phyloP scores from a whole-genome alignment of 1,140 invertebrate species.

The Rhopalosiphum padi region DNA sequence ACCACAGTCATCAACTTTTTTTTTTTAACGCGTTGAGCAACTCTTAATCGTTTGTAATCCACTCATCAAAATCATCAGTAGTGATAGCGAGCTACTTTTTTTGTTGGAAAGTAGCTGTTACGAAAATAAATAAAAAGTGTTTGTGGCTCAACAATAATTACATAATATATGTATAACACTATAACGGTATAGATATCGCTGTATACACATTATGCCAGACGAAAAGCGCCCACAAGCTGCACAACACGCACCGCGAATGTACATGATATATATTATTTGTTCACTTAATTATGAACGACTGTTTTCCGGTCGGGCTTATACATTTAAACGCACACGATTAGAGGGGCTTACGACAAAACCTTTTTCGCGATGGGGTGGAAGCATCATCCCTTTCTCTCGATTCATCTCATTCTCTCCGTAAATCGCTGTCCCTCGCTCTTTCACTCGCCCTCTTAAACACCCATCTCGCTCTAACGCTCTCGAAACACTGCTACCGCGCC shows the following conservation, averaged over 20 bases:
- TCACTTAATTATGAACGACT: constrained; percentile 35
- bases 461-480: not conserved
- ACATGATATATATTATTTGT: not conserved
- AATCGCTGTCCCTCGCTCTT: not conserved
- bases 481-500: not conserved
- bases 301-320: constrained; percentile 20
- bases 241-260: not conserved
- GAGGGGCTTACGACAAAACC: constrained; percentile 27
- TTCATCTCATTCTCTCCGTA: not conserved
- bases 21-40: no score
- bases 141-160: not conserved
- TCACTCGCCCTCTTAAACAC: not conserved
- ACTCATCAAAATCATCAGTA: no score
- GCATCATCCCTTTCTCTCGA: not conserved
- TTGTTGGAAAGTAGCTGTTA: not conserved
- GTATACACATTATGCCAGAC: not conserved
- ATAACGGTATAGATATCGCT: not conserved
- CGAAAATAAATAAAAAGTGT: not conserved
- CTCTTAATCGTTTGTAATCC: no score
- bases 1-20: no score
- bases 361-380: not conserved
- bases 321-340: constrained; percentile 27
- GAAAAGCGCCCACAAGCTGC: not conserved
- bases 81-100: no score
- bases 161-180: not conserved